Evolutionary conservation across 2,113 vertebrate species (phyloP).

Genomic region (Microcebus ravelobensis): DNA sequence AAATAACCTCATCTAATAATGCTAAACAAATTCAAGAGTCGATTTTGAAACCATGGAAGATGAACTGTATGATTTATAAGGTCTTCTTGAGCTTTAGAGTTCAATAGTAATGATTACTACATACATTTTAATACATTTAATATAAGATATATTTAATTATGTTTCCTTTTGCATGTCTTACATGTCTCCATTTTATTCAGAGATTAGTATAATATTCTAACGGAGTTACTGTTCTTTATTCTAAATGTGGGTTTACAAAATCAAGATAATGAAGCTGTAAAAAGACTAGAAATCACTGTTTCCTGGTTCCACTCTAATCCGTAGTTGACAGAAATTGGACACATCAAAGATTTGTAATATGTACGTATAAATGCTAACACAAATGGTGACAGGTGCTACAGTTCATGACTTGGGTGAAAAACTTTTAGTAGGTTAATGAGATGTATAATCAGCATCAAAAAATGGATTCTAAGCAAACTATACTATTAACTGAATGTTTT

Average conservation of each 20-base stretch:
- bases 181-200: background rate
- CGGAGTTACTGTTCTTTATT: background rate
- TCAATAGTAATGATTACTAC: background rate
- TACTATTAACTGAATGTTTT: background rate
- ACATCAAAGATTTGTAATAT: background rate
- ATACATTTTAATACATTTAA: background rate
- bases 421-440: background rate
- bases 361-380: background rate
- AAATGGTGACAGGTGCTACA: background rate
- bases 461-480: background rate
- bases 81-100: background rate
- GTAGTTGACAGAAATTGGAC: background rate
- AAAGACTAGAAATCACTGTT: background rate
- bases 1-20: background rate
- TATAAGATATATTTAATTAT: background rate
- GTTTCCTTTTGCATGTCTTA: background rate
- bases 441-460: background rate
- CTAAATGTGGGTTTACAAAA: background rate
- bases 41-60: background rate
- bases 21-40: background rate
- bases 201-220: background rate
- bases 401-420: background rate
- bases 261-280: background rate
- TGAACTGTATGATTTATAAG: background rate
- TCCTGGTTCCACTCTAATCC: background rate